These are phyloP conservation scores for Tinamus guttatus DNA, from an alignment of 2,113 vertebrate genomes.

Conservation along the genomic window DNA sequence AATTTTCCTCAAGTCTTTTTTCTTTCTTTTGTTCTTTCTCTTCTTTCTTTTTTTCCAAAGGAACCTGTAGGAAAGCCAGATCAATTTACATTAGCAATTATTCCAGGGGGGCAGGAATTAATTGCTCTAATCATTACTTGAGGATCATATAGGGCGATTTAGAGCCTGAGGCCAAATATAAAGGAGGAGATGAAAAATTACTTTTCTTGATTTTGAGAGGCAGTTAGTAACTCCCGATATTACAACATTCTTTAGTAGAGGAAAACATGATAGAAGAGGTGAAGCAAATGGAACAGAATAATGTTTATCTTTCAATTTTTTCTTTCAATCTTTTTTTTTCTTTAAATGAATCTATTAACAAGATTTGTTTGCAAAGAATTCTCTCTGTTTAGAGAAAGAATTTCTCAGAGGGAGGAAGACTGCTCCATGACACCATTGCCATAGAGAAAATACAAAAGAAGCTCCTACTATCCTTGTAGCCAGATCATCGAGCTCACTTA, in stretches of 20 bases:
- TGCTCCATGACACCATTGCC: background rate
- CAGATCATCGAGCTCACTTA: background rate
- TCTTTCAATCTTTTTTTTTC: background rate
- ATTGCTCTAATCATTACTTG: constrained; percentile 42
- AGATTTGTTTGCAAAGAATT: background rate
- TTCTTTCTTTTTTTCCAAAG: background rate
- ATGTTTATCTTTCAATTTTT: background rate
- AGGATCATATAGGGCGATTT: constrained; percentile 6
- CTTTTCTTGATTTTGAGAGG: background rate
- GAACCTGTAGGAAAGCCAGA: background rate
- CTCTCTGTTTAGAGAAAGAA: background rate
- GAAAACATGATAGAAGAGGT: background rate
- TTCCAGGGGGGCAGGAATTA: background rate
- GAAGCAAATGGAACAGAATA: background rate
- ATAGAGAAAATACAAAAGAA: background rate
- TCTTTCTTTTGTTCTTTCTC: background rate
- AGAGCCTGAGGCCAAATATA: background rate
- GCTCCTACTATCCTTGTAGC: background rate
- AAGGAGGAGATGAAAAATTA: constrained; percentile 17
- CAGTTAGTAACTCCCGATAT: background rate
- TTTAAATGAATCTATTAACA: background rate
- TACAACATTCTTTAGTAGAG: background rate
- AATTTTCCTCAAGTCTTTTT: background rate
- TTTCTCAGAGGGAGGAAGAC: background rate
- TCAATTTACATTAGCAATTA: background rate